Evolutionary conservation across 2,797 vertebrate genomes (phyloP).

Genomic region (Phaenicophaeus curvirostris): DNA sequence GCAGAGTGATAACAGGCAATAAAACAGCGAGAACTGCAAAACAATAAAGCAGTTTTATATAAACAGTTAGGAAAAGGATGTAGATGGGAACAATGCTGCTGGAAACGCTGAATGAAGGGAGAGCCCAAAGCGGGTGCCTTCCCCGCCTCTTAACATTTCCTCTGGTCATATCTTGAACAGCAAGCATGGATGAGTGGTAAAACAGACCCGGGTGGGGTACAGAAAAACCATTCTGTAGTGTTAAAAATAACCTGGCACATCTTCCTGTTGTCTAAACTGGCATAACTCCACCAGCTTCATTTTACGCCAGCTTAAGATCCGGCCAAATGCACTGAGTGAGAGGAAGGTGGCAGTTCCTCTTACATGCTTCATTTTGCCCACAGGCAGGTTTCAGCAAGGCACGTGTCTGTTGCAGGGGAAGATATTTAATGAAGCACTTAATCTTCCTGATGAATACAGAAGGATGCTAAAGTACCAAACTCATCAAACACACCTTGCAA

Average conservation of each 20-base stretch:
- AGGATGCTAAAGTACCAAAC: neutral
- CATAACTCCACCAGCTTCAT: neutral
- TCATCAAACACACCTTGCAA: neutral
- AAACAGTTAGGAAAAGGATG: neutral
- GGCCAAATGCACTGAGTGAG: neutral
- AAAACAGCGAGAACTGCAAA: neutral
- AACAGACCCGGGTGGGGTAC: neutral
- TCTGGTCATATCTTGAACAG: neutral
- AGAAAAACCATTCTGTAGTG: neutral
- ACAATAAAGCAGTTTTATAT: neutral
- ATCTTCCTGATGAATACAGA: neutral
- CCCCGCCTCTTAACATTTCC: neutral
- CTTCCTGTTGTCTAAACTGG: neutral
- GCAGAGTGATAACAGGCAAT: neutral
- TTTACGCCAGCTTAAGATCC: neutral
- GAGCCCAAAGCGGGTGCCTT: neutral
- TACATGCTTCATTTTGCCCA: neutral
- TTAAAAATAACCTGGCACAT: conserved; percentile 6
- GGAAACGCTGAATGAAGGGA: neutral
- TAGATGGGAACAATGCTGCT: neutral
- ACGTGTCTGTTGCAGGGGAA: neutral
- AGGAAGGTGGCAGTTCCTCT: neutral
- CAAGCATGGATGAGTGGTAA: neutral
- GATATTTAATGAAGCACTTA: neutral
- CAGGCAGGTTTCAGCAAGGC: neutral